These are phyloP conservation scores for Rhodeus uyekii DNA, from an alignment of 2,797 vertebrate species.

Conservation along the genomic window DNA sequence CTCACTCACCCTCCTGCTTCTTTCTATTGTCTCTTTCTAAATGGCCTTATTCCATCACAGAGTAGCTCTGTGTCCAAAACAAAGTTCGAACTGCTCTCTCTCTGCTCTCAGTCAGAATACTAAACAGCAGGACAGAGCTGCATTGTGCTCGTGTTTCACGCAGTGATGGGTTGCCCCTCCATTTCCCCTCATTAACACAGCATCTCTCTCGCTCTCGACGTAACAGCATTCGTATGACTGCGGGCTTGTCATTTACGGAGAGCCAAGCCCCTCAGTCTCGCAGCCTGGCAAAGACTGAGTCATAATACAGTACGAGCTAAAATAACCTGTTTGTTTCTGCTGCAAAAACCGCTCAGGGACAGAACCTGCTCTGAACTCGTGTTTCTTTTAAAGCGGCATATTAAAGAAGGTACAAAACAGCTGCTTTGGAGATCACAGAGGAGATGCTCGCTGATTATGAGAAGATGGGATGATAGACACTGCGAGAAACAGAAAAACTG, in stretches of 20 bases:
- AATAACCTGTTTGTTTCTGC: constrained; percentile 1
- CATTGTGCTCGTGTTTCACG: constrained; percentile 27
- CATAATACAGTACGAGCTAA: not conserved
- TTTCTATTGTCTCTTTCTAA: constrained; percentile 22
- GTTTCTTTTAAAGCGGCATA: not conserved
- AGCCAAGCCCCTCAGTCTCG: not conserved
- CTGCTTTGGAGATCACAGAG: not conserved
- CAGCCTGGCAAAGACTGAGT: not conserved
- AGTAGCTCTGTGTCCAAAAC: constrained; percentile 7
- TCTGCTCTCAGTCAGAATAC: constrained; percentile 14
- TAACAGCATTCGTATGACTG: not conserved
- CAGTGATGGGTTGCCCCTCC: constrained; percentile 23
- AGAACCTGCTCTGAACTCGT: not conserved
- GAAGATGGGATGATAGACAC: not conserved
- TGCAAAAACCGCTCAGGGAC: not conserved
- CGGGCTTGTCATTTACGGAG: not conserved
- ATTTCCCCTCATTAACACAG: constrained; percentile 20
- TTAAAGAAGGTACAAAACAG: not conserved
- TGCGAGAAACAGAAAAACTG: not conserved
- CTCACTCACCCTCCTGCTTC: not conserved
- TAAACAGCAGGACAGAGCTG: constrained; percentile 19
- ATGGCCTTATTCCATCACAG: constrained; percentile 36
- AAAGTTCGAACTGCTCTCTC: constrained; percentile 6
- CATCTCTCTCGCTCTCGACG: constrained; percentile 5
- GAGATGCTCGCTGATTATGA: not conserved